These are phyloP conservation scores for Sinhomidia bicolor DNA, from an alignment of 2,888 invertebrate species.

Conservation along the genomic window DNA sequence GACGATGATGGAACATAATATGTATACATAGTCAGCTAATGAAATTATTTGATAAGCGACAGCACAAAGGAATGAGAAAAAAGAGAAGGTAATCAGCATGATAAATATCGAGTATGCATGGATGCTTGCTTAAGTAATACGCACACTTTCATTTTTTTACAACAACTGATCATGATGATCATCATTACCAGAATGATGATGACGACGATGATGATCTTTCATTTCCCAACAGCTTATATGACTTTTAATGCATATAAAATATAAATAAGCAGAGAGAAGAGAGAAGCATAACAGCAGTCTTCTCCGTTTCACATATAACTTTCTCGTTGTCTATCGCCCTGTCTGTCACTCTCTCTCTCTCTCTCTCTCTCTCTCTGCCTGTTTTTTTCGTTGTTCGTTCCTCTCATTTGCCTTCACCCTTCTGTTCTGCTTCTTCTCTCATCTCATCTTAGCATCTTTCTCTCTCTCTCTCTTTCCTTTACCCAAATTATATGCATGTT, in stretches of 20 bases:
- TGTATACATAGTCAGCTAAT: constrained; percentile 28
- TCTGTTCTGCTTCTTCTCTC: constrained; percentile 27
- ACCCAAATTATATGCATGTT: constrained; percentile 4
- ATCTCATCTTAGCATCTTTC: not conserved
- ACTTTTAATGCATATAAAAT: constrained; percentile 23
- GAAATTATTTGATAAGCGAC: constrained; percentile 49
- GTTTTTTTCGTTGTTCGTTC: constrained; percentile 23
- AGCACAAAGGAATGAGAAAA: not conserved
- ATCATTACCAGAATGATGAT: constrained; percentile 1
- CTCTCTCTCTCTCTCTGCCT: constrained; percentile 13
- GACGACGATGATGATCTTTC: constrained; percentile 14
- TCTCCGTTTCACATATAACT: not conserved
- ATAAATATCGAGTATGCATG: constrained; percentile 62
- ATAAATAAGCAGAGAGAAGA: not conserved
- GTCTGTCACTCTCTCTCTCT: constrained; percentile 52
- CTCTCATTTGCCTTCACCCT: constrained; percentile 62
- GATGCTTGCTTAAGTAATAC: constrained; percentile 59
- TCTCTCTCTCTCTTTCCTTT: not conserved
- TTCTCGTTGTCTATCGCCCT: constrained; percentile 56
- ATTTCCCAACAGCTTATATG: constrained; percentile 26
- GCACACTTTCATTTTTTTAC: constrained; percentile 20
- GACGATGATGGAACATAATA: not conserved
- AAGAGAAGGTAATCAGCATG: constrained; percentile 71
- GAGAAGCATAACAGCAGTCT: not conserved
- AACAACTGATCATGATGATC: not conserved